Conservation (phyloP, 2,888 invertebrate genomes). For the Tipula helvola region DNA sequence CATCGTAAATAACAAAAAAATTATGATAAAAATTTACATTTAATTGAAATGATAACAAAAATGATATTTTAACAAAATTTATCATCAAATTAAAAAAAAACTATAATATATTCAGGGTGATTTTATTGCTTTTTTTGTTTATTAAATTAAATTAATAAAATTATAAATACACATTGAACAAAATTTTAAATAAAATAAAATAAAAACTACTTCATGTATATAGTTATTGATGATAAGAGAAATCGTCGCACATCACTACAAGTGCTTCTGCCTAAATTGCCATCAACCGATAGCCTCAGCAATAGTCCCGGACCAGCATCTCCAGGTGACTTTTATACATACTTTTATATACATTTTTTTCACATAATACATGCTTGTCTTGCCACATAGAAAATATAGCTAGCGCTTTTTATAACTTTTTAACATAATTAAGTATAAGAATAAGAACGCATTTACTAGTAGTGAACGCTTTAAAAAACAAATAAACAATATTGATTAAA, state of each 20-base stretch:
- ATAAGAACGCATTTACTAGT: too few relatives aligned
- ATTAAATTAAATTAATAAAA: neutral
- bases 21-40: neutral
- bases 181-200: neutral
- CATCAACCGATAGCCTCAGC: conserved; percentile 45
- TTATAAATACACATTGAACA: neutral
- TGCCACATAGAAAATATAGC: neutral
- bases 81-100: neutral
- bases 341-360: too few relatives aligned
- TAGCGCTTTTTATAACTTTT: neutral
- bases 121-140: neutral
- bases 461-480: neutral
- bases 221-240: conserved; percentile 28
- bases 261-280: conserved; percentile 42
- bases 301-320: conserved; percentile 45
- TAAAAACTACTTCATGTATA: neutral
- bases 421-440: too few relatives aligned
- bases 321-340: conserved; percentile 39
- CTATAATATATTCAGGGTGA: neutral
- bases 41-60: neutral
- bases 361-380: too few relatives aligned
- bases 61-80: neutral
- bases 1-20: neutral
- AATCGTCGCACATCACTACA: conserved; percentile 37
- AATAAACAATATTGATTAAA: too few relatives aligned